Conservation (phyloP, 2,797 vertebrate genomes). For the Eospalax fontanierii region DNA sequence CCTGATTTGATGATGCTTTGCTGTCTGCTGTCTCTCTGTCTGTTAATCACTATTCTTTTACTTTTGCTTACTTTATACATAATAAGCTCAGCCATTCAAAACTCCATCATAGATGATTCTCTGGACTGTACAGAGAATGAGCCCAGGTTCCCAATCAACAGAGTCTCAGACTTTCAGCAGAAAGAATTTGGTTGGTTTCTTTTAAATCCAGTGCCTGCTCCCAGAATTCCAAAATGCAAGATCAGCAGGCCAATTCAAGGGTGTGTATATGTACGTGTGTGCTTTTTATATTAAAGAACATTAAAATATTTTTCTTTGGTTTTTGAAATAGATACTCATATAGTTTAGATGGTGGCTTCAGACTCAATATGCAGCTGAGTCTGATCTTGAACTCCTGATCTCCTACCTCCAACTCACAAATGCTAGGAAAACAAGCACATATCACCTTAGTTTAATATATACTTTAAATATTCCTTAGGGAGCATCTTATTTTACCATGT, state of each 20-base stretch:
- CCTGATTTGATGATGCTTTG: neutral
- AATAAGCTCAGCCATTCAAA: neutral
- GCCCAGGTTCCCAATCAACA: neutral
- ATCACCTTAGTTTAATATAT: no score
- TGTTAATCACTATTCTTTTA: neutral
- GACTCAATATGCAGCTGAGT: neutral
- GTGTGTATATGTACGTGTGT: neutral
- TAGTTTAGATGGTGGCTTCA: neutral
- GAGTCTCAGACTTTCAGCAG: neutral
- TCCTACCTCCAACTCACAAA: neutral
- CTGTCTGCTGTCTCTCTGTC: neutral
- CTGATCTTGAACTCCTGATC: neutral
- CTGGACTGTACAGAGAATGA: neutral
- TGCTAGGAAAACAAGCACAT: neutral
- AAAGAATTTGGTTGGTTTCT: neutral
- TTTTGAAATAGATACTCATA: neutral
- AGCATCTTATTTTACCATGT: neutral
- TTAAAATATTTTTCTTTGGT: neutral
- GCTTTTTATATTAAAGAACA: slow-evolving; percentile 26
- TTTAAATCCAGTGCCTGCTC: neutral
- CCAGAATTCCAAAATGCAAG: neutral
- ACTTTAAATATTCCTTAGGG: neutral
- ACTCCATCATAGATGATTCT: neutral
- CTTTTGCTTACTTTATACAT: neutral
- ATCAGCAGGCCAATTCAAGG: neutral